phyloP scores from a whole-genome alignment of 2,113 vertebrate genomes.

The Neolamprologus hecqui region DNA sequence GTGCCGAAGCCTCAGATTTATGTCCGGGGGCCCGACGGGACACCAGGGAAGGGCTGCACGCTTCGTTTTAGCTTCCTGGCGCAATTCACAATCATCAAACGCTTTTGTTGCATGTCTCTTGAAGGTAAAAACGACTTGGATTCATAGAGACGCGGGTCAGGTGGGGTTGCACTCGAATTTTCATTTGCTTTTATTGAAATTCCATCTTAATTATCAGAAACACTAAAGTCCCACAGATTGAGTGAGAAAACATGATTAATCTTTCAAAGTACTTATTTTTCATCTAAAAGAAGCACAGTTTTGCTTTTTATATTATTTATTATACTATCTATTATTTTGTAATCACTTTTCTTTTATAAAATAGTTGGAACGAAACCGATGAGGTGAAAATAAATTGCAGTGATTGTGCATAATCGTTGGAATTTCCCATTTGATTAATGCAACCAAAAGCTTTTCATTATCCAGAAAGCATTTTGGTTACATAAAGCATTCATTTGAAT shows the following conservation, averaged over 20 bases:
- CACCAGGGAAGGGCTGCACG: neutral
- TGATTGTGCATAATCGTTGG: conserved; percentile 17
- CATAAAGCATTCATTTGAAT: conserved; percentile 48
- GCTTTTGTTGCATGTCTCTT: neutral
- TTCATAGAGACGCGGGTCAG: neutral
- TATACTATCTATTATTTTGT: neutral
- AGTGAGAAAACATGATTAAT: neutral
- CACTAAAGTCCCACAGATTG: neutral
- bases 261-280: neutral
- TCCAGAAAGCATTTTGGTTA: conserved; percentile 41
- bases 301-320: neutral
- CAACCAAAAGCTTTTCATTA: conserved; percentile 50
- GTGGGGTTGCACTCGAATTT: neutral
- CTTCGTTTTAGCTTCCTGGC: neutral
- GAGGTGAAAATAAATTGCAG: conserved; percentile 33
- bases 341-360: conserved; percentile 1
- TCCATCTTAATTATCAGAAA: neutral
- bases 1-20: conserved; percentile 10
- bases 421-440: conserved; percentile 49
- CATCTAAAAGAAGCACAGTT: neutral
- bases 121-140: neutral
- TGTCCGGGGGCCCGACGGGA: neutral
- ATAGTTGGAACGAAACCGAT: neutral
- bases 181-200: neutral
- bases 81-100: neutral